A percentile compares a stretch with the other conserved stretches of the same genome.
phyloP scores from a whole-genome alignment of 2,113 vertebrate species.

The Takifugu flavidus region DNA sequence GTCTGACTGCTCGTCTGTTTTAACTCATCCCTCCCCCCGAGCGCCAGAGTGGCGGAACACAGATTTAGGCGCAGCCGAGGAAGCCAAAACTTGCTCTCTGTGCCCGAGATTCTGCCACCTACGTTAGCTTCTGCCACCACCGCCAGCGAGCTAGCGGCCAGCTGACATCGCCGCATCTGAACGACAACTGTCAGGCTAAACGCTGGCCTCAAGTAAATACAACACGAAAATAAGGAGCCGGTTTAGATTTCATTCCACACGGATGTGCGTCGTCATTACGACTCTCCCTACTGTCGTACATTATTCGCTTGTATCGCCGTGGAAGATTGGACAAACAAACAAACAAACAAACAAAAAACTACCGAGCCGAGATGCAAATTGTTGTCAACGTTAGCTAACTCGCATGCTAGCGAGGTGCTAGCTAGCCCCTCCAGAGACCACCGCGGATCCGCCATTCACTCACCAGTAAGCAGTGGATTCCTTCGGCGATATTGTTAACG shows the following conservation, averaged over 20 bases:
- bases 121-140: neutral
- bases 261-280: no score
- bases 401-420: slow-evolving; percentile 42
- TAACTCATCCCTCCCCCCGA: no score
- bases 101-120: neutral
- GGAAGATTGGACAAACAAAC: no score
- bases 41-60: neutral
- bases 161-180: slow-evolving; percentile 43
- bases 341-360: neutral
- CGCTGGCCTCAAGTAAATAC: slow-evolving; percentile 14
- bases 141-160: slow-evolving; percentile 26
- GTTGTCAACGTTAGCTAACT: slow-evolving; percentile 38
- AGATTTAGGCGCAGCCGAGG: neutral
- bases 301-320: neutral
- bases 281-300: neutral
- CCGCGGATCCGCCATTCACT: slow-evolving; percentile 30
- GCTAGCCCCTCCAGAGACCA: slow-evolving; percentile 24
- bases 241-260: neutral
- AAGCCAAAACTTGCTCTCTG: neutral
- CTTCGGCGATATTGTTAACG: slow-evolving; percentile 13
- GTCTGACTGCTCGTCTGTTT: neutral
- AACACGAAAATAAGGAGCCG: neutral
- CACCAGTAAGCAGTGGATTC: slow-evolving; percentile 46
- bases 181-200: slow-evolving; percentile 44
- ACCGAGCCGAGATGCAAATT: slow-evolving; percentile 25